Conservation (phyloP, 2,888 invertebrate species). For the Chelonus formosanus region DNA sequence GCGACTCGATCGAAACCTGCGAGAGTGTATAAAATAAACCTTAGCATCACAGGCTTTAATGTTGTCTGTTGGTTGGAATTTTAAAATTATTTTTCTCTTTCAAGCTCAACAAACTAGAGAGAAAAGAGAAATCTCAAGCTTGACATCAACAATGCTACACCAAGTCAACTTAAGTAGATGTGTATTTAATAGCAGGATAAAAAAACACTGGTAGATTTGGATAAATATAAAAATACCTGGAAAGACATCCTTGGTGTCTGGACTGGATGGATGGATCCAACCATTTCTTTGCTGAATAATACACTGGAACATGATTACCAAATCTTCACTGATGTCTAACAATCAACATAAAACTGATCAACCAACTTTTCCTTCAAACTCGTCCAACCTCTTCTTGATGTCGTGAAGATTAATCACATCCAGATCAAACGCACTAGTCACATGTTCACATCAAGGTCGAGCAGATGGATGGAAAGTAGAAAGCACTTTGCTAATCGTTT, state of each 20-base stretch:
- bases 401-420: not conserved
- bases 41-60: no score
- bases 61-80: no score
- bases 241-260: constrained; percentile 77
- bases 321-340: constrained; percentile 10
- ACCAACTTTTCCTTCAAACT: constrained; percentile 2
- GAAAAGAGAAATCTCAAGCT: not conserved
- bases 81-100: no score
- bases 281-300: constrained; percentile 82
- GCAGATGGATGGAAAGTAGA: constrained; percentile 13
- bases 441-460: constrained; percentile 25
- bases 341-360: not conserved
- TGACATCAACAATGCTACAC: no score
- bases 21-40: constrained; percentile 9
- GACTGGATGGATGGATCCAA: constrained; percentile 77
- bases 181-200: constrained; percentile 4
- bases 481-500: constrained; percentile 12
- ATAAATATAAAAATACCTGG: constrained; percentile 69
- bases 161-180: not conserved
- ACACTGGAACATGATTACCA: constrained; percentile 77
- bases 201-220: not conserved
- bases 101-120: not conserved
- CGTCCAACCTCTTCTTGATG: constrained; percentile 16
- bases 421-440: constrained; percentile 12
- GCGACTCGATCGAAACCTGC: constrained; percentile 28